Percentiles rank a stretch among this genome's conserved stretches.
phyloP scores from a whole-genome alignment of 2,888 invertebrate genomes.

The Neoaliturus tenellus region DNA sequence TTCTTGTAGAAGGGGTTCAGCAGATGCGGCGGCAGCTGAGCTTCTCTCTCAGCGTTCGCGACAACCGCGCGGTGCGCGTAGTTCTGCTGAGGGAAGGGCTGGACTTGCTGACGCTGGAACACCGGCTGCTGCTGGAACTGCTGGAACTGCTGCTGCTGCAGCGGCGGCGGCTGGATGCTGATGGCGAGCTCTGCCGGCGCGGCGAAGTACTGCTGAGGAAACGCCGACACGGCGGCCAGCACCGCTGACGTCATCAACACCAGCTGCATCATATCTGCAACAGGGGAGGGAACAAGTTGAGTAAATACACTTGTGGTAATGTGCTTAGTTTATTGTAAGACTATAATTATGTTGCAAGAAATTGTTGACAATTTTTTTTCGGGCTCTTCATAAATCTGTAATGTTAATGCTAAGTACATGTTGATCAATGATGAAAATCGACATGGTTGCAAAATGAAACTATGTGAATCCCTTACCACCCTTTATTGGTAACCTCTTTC shows the following conservation, averaged over 20 bases:
- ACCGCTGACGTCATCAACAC: constrained; percentile 63
- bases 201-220: constrained; percentile 51
- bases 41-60: constrained; percentile 82
- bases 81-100: constrained; percentile 34
- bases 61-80: constrained; percentile 83
- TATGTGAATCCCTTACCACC: too few relatives aligned
- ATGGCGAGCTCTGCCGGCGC: constrained; percentile 57
- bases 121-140: constrained; percentile 27
- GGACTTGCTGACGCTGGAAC: constrained; percentile 14
- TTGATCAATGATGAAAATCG: too few relatives aligned
- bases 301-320: too few relatives aligned
- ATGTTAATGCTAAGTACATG: too few relatives aligned
- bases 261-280: constrained; percentile 50
- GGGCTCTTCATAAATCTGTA: too few relatives aligned
- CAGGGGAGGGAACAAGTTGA: background rate
- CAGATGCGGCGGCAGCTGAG: constrained; percentile 82
- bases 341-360: too few relatives aligned
- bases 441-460: too few relatives aligned
- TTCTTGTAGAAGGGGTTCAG: constrained; percentile 86
- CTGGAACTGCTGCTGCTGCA: constrained; percentile 39
- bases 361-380: too few relatives aligned
- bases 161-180: constrained; percentile 59
- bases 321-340: too few relatives aligned
- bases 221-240: constrained; percentile 44
- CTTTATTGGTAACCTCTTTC: too few relatives aligned